phyloP scores from a whole-genome alignment of 2,888 invertebrate genomes.

The Rhynchonema sp. region DNA sequence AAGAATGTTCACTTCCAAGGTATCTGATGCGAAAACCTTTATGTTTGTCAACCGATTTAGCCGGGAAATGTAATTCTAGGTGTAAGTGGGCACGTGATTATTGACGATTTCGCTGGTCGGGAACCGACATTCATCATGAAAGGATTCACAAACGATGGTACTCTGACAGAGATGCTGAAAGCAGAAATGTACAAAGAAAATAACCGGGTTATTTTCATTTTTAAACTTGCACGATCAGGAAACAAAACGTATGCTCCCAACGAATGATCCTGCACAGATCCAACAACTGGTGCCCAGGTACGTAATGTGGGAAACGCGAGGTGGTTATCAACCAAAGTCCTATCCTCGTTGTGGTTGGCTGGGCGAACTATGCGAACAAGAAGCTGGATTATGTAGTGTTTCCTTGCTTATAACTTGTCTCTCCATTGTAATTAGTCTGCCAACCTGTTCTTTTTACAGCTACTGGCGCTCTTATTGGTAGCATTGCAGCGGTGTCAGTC shows the following conservation, averaged over 20 bases:
- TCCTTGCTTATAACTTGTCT: not conserved
- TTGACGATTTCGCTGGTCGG: slow-evolving; percentile 3
- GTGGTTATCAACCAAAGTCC: slow-evolving; percentile 4
- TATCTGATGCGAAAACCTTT: too few species aligned
- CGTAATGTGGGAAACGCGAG: slow-evolving; percentile 4
- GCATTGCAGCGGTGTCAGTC: not conserved
- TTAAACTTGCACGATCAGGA: too few species aligned
- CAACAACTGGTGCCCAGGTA: slow-evolving; percentile 1
- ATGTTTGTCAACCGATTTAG: too few species aligned
- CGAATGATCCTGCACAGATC: too few species aligned
- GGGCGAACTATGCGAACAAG: slow-evolving; percentile 3
- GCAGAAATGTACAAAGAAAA: slow-evolving; percentile 5
- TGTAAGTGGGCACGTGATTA: slow-evolving; percentile 6
- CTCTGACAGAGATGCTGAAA: not conserved
- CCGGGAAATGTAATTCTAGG: too few species aligned
- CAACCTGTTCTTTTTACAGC: not conserved
- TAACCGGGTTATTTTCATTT: not conserved
- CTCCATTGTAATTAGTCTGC: not conserved
- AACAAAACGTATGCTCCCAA: too few species aligned
- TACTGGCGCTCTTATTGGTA: not conserved
- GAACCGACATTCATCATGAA: slow-evolving; percentile 7
- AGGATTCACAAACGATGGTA: slow-evolving; percentile 1
- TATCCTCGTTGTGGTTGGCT: slow-evolving; percentile 4
- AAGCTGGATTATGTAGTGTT: not conserved
- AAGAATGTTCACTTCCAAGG: not conserved